Percentiles rank a stretch among this genome's conserved stretches.
Conservation (phyloP, 23 tunicate genomes). For the Styela plicata region DNA sequence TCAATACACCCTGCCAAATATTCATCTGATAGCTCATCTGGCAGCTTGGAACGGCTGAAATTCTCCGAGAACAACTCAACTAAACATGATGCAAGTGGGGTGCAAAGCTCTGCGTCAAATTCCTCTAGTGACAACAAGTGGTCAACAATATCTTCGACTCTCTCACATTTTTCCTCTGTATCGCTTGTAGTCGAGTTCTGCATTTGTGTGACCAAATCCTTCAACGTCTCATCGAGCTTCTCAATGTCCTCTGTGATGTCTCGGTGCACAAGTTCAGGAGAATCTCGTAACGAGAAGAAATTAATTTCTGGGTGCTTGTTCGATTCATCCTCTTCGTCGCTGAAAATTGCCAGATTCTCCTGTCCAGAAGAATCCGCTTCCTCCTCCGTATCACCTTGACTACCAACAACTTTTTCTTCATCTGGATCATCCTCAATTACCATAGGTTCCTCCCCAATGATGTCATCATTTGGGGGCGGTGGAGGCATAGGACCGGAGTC, state of each 20-base stretch:
- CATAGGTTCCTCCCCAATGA: conserved; percentile 82
- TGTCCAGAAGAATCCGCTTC: conserved; percentile 16
- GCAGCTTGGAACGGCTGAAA: conserved; percentile 30
- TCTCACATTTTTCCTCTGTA: conserved; percentile 82
- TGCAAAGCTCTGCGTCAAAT: conserved; percentile 69
- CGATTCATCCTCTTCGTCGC: conserved; percentile 79
- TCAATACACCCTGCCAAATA: conserved; percentile 78
- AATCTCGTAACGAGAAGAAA: conserved; percentile 28
- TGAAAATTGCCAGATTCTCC: conserved; percentile 64
- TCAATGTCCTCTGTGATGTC: conserved; percentile 68
- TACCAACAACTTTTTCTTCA: conserved; percentile 17
- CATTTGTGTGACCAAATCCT: conserved; percentile 58
- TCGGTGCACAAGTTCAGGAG: conserved; percentile 44
- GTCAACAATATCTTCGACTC: conserved; percentile 75
- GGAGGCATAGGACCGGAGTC: conserved; percentile 22
- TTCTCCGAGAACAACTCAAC: conserved; percentile 52
- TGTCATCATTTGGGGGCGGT: conserved; percentile 36
- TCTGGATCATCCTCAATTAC: conserved; percentile 82
- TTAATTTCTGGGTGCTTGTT: conserved; percentile 2
- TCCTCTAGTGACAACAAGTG: conserved; percentile 76
- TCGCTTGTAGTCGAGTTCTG: conserved; percentile 50
- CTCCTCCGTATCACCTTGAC: background rate
- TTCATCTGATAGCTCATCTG: conserved; percentile 24
- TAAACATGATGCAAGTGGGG: conserved; percentile 75
- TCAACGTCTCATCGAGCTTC: conserved; percentile 63